Conservation (phyloP, 2,888 invertebrate species). For the Loripinus fragilis region DNA sequence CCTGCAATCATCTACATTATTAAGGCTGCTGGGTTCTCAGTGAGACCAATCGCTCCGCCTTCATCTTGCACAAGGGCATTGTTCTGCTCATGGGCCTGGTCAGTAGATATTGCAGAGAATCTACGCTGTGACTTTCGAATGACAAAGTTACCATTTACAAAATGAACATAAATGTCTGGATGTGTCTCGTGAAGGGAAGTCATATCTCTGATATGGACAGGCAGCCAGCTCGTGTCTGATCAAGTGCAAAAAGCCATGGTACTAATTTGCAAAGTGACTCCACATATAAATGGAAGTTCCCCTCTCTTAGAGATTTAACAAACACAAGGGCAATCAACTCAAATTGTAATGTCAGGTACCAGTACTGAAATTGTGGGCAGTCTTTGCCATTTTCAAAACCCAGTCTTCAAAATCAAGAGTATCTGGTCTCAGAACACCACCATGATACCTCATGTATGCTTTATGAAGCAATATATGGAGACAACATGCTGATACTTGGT, state of each 20-base stretch:
- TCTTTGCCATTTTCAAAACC: neutral
- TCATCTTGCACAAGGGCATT: conserved; percentile 5
- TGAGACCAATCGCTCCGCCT: neutral
- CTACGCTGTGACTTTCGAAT: neutral
- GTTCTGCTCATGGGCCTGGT: conserved; percentile 12
- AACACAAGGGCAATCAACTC: neutral
- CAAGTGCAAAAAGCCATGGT: neutral
- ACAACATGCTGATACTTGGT: neutral
- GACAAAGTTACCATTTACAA: too few relatives aligned
- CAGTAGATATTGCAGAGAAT: conserved; percentile 2
- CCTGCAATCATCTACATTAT: neutral
- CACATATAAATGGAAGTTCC: too few relatives aligned
- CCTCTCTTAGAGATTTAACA: too few relatives aligned
- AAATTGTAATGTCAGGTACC: neutral
- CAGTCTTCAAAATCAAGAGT: neutral
- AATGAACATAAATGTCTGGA: too few relatives aligned
- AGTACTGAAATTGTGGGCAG: too few relatives aligned
- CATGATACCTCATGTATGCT: neutral
- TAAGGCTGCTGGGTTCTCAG: neutral
- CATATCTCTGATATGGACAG: too few relatives aligned
- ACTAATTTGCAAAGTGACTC: too few relatives aligned
- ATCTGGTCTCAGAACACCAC: neutral
- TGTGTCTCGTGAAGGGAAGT: too few relatives aligned
- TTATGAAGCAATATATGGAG: neutral
- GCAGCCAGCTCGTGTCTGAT: too few relatives aligned